These are phyloP conservation scores for Syndactyla subalaris DNA, from an alignment of 2,797 vertebrate species.

Conservation along the genomic window DNA sequence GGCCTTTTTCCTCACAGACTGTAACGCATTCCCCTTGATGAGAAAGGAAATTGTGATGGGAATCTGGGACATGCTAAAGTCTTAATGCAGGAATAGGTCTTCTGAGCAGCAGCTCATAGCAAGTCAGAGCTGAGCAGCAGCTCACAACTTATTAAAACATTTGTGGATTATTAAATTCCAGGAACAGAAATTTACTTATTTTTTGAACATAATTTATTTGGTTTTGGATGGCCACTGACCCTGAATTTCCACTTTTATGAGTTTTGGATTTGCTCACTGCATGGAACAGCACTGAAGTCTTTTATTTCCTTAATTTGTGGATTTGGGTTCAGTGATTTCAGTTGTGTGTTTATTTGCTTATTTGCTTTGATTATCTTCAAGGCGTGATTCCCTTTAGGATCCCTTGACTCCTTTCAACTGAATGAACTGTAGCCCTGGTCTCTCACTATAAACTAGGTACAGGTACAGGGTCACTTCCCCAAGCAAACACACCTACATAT, in stretches of 20 bases:
- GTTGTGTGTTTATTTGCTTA: not conserved
- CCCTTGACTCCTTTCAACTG: not conserved
- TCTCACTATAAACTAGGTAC: not conserved
- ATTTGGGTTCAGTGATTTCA: not conserved
- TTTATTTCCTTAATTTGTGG: not conserved
- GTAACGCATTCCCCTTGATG: not conserved
- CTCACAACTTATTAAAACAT: not conserved
- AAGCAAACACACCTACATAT: not conserved
- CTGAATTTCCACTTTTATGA: not conserved
- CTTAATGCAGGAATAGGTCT: not conserved
- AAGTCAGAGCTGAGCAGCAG: not conserved
- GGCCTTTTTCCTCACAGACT: slow-evolving; percentile 19
- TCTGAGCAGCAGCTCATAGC: not conserved
- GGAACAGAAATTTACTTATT: not conserved
- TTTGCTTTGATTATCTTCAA: slow-evolving; percentile 10
- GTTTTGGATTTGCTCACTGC: not conserved
- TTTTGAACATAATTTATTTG: not conserved
- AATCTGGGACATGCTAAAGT: slow-evolving; percentile 51
- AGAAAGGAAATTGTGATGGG: slow-evolving; percentile 58
- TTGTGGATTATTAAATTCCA: not conserved
- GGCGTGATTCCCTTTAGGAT: not conserved
- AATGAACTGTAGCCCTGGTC: not conserved
- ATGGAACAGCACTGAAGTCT: not conserved
- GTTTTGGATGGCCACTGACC: not conserved
- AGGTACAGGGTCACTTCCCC: not conserved